Evolutionary conservation across 2,888 invertebrate species (phyloP).

Genomic region (Augiades crinisus): DNA sequence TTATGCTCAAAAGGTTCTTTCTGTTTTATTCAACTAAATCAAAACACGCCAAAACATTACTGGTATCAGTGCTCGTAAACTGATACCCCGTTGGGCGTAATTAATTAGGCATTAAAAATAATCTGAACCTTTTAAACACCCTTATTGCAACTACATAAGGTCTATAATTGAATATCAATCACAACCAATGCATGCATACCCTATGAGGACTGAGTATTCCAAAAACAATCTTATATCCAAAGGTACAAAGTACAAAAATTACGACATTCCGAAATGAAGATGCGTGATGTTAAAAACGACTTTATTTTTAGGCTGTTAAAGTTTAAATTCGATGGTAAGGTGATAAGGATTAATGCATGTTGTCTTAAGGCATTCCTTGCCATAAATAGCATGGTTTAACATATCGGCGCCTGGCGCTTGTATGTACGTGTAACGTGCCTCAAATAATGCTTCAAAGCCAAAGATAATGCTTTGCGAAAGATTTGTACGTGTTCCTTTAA

Average conservation of each 20-base stretch:
- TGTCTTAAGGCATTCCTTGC: constrained; percentile 72
- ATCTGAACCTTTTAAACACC: neutral
- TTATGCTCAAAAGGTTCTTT: constrained; percentile 3
- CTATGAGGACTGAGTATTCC: neutral
- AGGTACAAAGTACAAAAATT: constrained; percentile 9
- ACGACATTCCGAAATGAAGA: neutral
- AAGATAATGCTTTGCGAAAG: neutral
- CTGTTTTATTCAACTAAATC: constrained; percentile 11
- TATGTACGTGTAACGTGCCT: constrained; percentile 29
- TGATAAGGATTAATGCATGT: constrained; percentile 48
- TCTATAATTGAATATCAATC: constrained; percentile 35
- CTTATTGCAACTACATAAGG: constrained; percentile 33
- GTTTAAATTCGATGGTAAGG: constrained; percentile 38
- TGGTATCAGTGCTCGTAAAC: constrained; percentile 18
- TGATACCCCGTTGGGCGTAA: constrained; percentile 20
- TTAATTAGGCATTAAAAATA: constrained; percentile 20
- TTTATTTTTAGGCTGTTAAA: constrained; percentile 27
- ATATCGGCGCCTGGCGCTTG: constrained; percentile 49
- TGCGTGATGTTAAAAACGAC: neutral
- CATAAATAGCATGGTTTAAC: constrained; percentile 67
- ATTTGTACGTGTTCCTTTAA: neutral
- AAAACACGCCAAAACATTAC: constrained; percentile 20
- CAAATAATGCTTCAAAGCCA: constrained; percentile 33
- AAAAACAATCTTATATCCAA: constrained; percentile 14
- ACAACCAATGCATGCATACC: constrained; percentile 7